Evolutionary conservation across 1,140 invertebrate species (phyloP), one percentile per base, ranked within the genome.

Genomic region (Bombus fervidus): DNA sequence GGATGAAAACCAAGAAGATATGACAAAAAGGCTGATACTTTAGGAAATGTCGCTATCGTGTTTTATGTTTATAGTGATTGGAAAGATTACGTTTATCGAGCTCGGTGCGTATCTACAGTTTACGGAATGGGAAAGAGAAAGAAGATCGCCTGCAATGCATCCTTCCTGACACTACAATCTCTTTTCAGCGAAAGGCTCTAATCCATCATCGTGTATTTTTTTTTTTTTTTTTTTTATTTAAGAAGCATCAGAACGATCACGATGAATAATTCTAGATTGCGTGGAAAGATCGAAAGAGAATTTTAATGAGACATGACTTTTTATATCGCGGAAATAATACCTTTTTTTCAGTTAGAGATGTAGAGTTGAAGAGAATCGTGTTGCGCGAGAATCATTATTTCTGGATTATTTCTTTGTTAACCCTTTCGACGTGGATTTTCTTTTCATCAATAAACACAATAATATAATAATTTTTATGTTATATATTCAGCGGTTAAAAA

Each of bases 31-130:
- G 31, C 9, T 37, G 62, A 31, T 68, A 15, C 25, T 43, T n/a
- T n/a, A 53, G 43, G 37, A 28, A 77, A 62, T 28, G 37, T 59
- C 10, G 74, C 34, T 31, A 39, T 74, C 53, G 47, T 6, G 74
- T 59, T 62, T 73, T 41, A 28, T 53, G 34, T 57, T 59, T 77
- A 59, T 59, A 39, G 34, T 31, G 53, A 77, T 77, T 62, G 75
- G 53, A 39, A 77, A 41, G 53, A 77, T 77, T 39, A 77, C 57
- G 75, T 77, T 77, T 77, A 77, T 77, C 15, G 28, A 62, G 28
- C 57, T 39, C 9, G 53, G 6, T 10, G 31, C 53, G 47, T 37
- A 37, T 59, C 34, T n/a, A 59, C 43, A 37, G 9, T 41, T 22
- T 41, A n/a, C 28, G 8, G n/a, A 47, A 73, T 43, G n/a, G n/a